Evolutionary conservation across 2,888 invertebrate species (phyloP).

Genomic region (Eugnorisma glareosa): DNA sequence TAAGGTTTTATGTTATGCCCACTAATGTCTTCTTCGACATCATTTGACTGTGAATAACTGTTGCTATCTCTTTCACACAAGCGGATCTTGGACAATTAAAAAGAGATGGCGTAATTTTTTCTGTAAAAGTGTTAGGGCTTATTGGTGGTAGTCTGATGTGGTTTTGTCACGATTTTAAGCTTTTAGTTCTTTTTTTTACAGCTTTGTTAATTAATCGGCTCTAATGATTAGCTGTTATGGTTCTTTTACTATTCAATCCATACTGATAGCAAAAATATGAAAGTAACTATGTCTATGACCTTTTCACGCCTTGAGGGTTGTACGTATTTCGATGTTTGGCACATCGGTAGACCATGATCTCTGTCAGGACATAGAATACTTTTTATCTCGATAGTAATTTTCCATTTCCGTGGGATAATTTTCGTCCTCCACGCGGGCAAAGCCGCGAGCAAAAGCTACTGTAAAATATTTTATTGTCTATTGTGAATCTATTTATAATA

Average conservation of each 20-base stretch:
- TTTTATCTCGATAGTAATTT: not conserved
- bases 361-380: not conserved
- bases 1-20: constrained; percentile 62
- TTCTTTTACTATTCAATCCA: not conserved
- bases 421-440: not conserved
- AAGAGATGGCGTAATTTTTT: constrained; percentile 52
- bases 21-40: constrained; percentile 62
- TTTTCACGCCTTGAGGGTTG: not conserved
- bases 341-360: not conserved
- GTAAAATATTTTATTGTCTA: not conserved
- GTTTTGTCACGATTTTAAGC: constrained; percentile 23
- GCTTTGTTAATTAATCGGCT: not conserved
- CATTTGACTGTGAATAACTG: constrained; percentile 47
- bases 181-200: not conserved
- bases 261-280: not conserved
- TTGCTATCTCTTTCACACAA: constrained; percentile 39
- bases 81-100: constrained; percentile 49
- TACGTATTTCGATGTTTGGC: not conserved
- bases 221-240: not conserved
- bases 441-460: not conserved
- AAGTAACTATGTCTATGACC: not conserved
- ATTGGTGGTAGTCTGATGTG: constrained; percentile 35
- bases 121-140: constrained; percentile 54
- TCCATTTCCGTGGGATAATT: not conserved
- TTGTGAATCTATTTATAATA: not conserved